A percentile compares a stretch with the other conserved stretches of the same genome.
Evolutionary conservation across 2,113 vertebrate genomes (phyloP).

Genomic region (Suncus etruscus): DNA sequence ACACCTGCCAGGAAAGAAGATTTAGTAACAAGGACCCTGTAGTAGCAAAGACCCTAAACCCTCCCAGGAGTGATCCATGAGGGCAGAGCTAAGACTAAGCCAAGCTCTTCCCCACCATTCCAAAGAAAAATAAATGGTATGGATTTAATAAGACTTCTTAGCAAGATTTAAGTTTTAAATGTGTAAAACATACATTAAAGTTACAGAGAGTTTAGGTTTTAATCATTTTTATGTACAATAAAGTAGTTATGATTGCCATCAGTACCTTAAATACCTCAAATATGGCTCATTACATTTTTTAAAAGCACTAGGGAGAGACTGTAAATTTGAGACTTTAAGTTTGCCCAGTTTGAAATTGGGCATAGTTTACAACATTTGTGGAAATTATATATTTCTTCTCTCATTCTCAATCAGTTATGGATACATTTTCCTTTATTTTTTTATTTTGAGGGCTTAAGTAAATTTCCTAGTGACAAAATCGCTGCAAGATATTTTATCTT

Average conservation of each 20-base stretch:
- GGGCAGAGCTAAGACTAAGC: too few species aligned
- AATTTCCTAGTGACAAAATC: conserved; percentile 28
- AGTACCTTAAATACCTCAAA: not conserved
- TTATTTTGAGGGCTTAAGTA: not conserved
- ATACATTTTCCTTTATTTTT: conserved; percentile 26
- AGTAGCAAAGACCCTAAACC: not conserved
- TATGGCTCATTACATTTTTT: not conserved
- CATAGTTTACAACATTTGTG: not conserved
- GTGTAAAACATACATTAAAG: conserved; percentile 2
- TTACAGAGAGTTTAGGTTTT: not conserved
- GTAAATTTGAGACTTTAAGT: not conserved
- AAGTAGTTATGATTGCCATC: not conserved
- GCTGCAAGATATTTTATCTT: not conserved
- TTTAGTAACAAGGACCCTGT: not conserved
- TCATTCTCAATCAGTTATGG: conserved; percentile 38
- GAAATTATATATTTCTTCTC: not conserved
- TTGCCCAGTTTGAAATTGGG: not conserved
- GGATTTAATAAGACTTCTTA: not conserved
- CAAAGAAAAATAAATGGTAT: not conserved
- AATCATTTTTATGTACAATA: not conserved
- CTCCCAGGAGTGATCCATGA: too few species aligned
- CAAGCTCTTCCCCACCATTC: too few species aligned
- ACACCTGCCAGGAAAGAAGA: conserved; percentile 35
- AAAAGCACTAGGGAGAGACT: not conserved
- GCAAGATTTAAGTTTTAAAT: not conserved